These are phyloP conservation scores for Ia io DNA, from an alignment of 2,113 vertebrate species.

Conservation along the genomic window DNA sequence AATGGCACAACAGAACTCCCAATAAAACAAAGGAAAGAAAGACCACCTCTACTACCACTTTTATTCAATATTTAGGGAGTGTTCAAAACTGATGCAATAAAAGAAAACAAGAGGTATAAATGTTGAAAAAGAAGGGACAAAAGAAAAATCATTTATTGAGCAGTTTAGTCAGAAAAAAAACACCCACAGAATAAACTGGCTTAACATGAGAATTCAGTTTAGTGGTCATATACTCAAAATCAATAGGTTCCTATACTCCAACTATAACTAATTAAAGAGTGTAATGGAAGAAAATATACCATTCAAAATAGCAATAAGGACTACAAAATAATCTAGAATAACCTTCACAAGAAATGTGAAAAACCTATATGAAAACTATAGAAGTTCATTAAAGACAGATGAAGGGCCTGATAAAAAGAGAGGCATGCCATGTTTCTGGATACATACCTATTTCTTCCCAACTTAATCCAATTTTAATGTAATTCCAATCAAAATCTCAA, in stretches of 20 bases:
- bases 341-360: neutral
- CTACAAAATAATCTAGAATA: neutral
- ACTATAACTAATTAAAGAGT: neutral
- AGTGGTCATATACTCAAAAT: neutral
- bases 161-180: conserved; percentile 10
- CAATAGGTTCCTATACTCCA: neutral
- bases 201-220: neutral
- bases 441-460: neutral
- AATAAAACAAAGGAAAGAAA: neutral
- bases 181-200: neutral
- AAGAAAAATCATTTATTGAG: neutral
- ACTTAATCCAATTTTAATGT: conserved; percentile 8
- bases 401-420: conserved; percentile 9
- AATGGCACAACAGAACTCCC: neutral
- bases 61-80: neutral
- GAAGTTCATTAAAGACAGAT: conserved; percentile 5
- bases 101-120: neutral
- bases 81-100: neutral
- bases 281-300: conserved; percentile 24
- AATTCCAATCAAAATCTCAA: conserved; percentile 21
- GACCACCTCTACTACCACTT: neutral
- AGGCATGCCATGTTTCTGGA: neutral
- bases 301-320: neutral
- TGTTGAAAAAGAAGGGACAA: neutral
- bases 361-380: neutral